A percentile compares a stretch with the other conserved stretches of the same genome.
Evolutionary conservation across 2,113 vertebrate genomes (phyloP).

Genomic region (Mesoclemmys tuberculata): DNA sequence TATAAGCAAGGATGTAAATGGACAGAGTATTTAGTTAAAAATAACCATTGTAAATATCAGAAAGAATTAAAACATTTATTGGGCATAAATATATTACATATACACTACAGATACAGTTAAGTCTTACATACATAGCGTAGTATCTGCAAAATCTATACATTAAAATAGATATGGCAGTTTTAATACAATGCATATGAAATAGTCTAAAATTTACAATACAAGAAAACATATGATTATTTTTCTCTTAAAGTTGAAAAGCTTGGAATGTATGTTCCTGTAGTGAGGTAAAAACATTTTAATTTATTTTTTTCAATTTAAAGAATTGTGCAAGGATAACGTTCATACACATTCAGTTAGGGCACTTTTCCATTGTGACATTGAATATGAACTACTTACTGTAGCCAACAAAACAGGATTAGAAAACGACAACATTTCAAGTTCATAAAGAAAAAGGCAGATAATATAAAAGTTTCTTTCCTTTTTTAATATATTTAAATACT

Average conservation of each 20-base stretch:
- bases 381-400: conserved; percentile 78
- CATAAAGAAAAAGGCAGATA: conserved; percentile 77
- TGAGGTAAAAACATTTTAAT: conserved; percentile 94
- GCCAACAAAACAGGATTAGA: conserved; percentile 77
- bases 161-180: conserved; percentile 99
- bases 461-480: conserved; percentile 71
- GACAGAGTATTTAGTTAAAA: conserved; percentile 14
- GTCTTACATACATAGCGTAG: conserved; percentile 99
- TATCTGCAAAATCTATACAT: conserved; percentile 99
- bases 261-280: conserved; percentile 96
- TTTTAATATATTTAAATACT: conserved; percentile 57
- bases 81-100: conserved; percentile 99
- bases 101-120: conserved; percentile 99
- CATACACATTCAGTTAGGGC: conserved; percentile 88
- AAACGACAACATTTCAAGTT: conserved; percentile 79
- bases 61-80: conserved; percentile 99
- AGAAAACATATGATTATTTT: conserved; percentile 90
- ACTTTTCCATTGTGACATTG: conserved; percentile 79
- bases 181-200: conserved; percentile 99
- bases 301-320: conserved; percentile 87
- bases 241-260: conserved; percentile 88
- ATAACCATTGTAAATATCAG: conserved; percentile 74
- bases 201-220: conserved; percentile 99
- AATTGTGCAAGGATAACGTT: conserved; percentile 91
- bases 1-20: fast-evolving